Conservation (phyloP, 2,888 invertebrate genomes). For the Halictus quadricinctus region DNA sequence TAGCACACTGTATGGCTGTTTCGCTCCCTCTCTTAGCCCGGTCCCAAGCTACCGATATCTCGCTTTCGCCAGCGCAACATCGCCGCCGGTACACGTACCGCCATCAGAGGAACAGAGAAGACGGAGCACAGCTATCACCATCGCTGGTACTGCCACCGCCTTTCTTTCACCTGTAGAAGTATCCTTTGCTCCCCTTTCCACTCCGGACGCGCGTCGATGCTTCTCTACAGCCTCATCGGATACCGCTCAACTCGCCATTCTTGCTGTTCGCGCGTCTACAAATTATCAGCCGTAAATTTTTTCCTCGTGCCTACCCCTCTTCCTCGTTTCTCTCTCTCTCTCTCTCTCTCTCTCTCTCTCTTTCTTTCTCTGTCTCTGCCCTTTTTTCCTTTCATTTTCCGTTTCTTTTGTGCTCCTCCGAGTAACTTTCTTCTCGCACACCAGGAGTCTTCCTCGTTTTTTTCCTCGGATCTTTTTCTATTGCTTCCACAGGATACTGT, state of each 20-base stretch:
- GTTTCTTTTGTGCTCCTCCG: neutral
- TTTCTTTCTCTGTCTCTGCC: neutral
- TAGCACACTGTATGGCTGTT: constrained; percentile 54
- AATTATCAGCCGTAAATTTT: constrained; percentile 32
- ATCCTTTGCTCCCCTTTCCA: constrained; percentile 32
- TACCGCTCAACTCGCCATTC: constrained; percentile 19
- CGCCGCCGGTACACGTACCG: constrained; percentile 14
- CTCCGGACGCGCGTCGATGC: constrained; percentile 36
- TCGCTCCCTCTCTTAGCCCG: constrained; percentile 29
- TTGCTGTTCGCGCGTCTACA: constrained; percentile 31
- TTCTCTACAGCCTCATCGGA: constrained; percentile 32
- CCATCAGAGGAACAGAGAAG: neutral
- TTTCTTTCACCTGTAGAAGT: constrained; percentile 4
- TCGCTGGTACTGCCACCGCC: constrained; percentile 20
- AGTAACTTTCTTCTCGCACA: neutral
- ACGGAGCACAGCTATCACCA: constrained; percentile 14
- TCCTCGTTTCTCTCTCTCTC: neutral
- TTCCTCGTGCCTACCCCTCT: neutral
- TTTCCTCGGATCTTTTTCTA: neutral
- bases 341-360: neutral
- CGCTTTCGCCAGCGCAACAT: constrained; percentile 33
- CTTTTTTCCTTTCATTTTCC: neutral
- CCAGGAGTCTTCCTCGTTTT: neutral
- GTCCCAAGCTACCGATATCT: constrained; percentile 21
- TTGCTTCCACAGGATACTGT: neutral